Conservation (phyloP, 2,888 invertebrate genomes). For the Lasioglossum vierecki region DNA sequence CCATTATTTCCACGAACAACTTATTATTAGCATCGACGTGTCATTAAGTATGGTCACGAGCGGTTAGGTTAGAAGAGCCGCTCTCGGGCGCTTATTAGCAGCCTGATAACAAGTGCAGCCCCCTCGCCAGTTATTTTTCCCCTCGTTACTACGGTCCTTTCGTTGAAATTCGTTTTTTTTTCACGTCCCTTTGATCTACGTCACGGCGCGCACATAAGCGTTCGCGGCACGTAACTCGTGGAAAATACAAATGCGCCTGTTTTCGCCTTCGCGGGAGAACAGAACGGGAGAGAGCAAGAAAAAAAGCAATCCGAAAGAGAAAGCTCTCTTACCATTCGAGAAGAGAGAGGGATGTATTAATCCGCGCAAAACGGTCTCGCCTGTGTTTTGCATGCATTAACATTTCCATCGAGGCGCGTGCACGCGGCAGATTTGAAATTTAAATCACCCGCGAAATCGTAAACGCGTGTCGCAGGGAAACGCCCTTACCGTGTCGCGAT, state of each 20-base stretch:
- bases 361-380: conserved; percentile 32
- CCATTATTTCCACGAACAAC: conserved; percentile 7
- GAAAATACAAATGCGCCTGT: not conserved
- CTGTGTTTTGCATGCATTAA: conserved; percentile 56
- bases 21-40: conserved; percentile 18
- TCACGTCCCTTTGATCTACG: conserved; percentile 51
- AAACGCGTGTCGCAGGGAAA: conserved; percentile 55
- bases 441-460: conserved; percentile 56
- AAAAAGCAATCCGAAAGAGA: not conserved
- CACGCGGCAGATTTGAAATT: conserved; percentile 64
- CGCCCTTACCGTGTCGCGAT: conserved; percentile 65
- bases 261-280: not conserved
- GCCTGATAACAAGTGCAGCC: conserved; percentile 32
- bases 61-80: not conserved
- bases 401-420: conserved; percentile 50
- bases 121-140: conserved; percentile 26
- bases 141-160: conserved; percentile 30
- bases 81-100: conserved; percentile 22
- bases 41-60: conserved; percentile 14
- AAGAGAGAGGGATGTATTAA: conserved; percentile 48
- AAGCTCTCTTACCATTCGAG: too few relatives aligned
- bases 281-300: not conserved
- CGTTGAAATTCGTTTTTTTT: conserved; percentile 48
- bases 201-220: conserved; percentile 15
- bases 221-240: conserved; percentile 19